Evolutionary conservation across 2,113 vertebrate species (phyloP), one percentile per base, ranked within the genome.

Genomic region (Cettia cetti): DNA sequence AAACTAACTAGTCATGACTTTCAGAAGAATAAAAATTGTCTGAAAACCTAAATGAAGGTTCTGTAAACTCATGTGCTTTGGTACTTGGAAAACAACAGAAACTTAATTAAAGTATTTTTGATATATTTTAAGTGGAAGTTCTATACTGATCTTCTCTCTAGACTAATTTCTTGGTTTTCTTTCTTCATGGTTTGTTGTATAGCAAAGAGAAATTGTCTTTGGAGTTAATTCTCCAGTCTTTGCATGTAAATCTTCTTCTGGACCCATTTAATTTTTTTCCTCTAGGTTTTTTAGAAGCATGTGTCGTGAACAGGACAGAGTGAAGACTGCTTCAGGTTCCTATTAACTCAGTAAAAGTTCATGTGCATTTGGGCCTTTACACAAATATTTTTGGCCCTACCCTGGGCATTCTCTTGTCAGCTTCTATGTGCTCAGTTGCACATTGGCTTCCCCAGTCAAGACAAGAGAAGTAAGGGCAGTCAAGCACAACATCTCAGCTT

Each of bases 361-460:
- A 19, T 65, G 69, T 82, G 42, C 24, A 2, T 52, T 88, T 85
- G 26, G 53, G 18, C n/a, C 23, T 72, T 92, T 15, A 31, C 21
- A 79, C 9, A 64, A 44, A 7, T 40, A 11, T 10, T 31, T 83
- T 78, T 90, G 33, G 24, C 52, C 39, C 16, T 52, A 0, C 9
- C 10, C 35, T 20, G 5, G 65, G 12, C 20, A 26, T 27, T 35
- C 27, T 18, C 30, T 17, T 72, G 77, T 60, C 63, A 56, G 0
- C 14, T 56, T 64, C 15, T 20, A 0, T 31, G 22, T 60, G 37
- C 35, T 76, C 71, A 50, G 2, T 42, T 20, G 2, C 20, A 4
- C 0, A 0, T 26, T 69, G 78, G 9, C 24, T 33, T 53, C n/a
- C 20, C 18, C 3, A 3, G 0, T 45, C 30, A 37, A n/a, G 57